Evolutionary conservation across 2,888 invertebrate species (phyloP).

Genomic region (Acronicta aceris): DNA sequence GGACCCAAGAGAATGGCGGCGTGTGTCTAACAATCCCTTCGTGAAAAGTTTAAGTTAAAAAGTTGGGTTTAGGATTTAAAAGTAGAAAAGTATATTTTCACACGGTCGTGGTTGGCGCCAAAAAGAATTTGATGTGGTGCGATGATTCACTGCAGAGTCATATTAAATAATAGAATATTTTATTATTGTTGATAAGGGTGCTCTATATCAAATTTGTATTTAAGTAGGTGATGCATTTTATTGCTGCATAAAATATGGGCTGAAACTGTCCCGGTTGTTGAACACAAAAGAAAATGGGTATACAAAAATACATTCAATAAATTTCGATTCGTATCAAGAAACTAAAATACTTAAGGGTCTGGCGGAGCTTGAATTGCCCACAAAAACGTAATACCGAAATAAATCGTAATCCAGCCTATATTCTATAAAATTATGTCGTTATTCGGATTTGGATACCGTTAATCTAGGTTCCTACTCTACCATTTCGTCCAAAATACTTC

Average conservation of each 20-base stretch:
- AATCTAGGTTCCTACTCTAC: too few relatives aligned
- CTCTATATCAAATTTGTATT: conserved; percentile 13
- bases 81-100: conserved; percentile 1
- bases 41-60: conserved; percentile 24
- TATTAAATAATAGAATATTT: conserved; percentile 24
- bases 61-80: conserved; percentile 8
- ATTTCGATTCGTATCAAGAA: not conserved
- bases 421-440: too few relatives aligned
- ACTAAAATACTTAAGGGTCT: too few relatives aligned
- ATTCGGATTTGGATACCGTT: too few relatives aligned
- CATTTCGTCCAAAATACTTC: too few relatives aligned
- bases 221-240: conserved; percentile 20
- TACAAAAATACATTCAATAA: too few relatives aligned
- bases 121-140: conserved; percentile 22
- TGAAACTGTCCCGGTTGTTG: conserved; percentile 1
- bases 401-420: too few relatives aligned
- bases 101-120: conserved; percentile 13
- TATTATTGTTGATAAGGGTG: conserved; percentile 31
- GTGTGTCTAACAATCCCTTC: conserved; percentile 19
- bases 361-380: too few relatives aligned
- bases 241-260: conserved; percentile 16
- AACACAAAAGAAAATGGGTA: conserved; percentile 1
- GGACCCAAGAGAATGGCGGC: conserved; percentile 20
- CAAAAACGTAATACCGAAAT: too few relatives aligned
- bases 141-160: conserved; percentile 28